Evolutionary conservation across 2,797 vertebrate species (phyloP).

Genomic region (Periparus ater): DNA sequence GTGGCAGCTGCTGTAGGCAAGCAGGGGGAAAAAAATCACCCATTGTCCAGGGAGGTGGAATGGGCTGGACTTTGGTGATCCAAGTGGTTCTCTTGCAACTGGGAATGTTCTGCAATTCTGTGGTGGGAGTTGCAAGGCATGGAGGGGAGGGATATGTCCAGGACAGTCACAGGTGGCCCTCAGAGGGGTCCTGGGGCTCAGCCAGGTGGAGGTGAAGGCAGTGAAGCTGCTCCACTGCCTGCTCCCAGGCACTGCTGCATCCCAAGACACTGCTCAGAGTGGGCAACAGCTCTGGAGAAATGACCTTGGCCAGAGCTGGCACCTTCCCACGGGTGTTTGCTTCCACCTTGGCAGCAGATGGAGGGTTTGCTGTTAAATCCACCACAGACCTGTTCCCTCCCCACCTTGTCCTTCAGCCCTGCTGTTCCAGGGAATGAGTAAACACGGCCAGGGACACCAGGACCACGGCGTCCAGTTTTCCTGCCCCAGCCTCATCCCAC

Average conservation of each 20-base stretch:
- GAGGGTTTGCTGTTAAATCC: neutral
- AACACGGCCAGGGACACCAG: accelerated
- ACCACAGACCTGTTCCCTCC: neutral
- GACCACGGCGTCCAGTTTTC: neutral
- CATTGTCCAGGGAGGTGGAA: neutral
- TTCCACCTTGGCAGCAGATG: neutral
- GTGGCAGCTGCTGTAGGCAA: neutral
- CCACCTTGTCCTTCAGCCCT: neutral
- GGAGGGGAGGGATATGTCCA: neutral
- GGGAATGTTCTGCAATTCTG: accelerated
- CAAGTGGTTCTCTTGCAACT: neutral
- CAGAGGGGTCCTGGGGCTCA: neutral
- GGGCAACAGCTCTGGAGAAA: neutral
- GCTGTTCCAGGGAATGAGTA: neutral
- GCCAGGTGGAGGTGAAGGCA: neutral
- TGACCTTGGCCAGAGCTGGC: neutral
- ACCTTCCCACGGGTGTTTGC: neutral
- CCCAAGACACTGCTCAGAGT: neutral
- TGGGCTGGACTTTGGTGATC: neutral
- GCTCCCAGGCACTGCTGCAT: neutral
- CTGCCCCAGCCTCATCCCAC: neutral
- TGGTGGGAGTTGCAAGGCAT: neutral
- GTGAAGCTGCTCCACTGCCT: accelerated
- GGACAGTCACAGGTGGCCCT: neutral
- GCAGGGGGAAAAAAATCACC: neutral